phyloP scores from a whole-genome alignment of 1,140 invertebrate species.

The Megathymus violae region DNA sequence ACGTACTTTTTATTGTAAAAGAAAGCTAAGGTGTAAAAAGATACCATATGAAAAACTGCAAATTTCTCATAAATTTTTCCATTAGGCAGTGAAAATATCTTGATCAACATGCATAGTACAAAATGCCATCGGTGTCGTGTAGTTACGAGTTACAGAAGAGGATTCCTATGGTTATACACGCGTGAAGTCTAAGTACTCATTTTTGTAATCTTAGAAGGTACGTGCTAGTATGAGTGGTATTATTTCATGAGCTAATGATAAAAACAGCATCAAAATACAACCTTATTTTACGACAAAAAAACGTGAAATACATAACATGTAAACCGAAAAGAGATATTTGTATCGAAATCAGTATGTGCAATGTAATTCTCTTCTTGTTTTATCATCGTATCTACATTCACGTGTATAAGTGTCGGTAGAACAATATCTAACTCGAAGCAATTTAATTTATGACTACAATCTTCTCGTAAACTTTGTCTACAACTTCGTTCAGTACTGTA shows the following conservation, averaged over 20 bases:
- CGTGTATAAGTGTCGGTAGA: constrained; percentile 1
- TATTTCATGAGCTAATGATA: neutral
- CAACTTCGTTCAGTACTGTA: neutral
- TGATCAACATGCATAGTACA: no score
- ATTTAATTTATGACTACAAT: constrained; percentile 17
- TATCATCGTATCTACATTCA: constrained; percentile 20
- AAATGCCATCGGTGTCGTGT: no score
- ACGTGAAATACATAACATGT: neutral
- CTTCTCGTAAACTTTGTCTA: constrained; percentile 21
- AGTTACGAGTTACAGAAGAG: no score
- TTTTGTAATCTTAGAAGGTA: no score
- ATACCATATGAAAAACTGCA: no score
- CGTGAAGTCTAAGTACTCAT: no score
- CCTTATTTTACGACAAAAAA: neutral
- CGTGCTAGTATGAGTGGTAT: no score
- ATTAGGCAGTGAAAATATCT: no score
- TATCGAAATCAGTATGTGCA: constrained; percentile 17
- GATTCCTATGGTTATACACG: no score
- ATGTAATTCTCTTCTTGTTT: constrained; percentile 26
- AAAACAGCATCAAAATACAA: neutral
- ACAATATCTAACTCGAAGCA: constrained; percentile 18
- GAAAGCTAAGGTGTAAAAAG: no score
- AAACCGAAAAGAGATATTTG: neutral
- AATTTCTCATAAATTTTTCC: no score
- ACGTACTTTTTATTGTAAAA: no score